phyloP scores from a whole-genome alignment of 2,113 vertebrate genomes.

The Sula dactylatra region DNA sequence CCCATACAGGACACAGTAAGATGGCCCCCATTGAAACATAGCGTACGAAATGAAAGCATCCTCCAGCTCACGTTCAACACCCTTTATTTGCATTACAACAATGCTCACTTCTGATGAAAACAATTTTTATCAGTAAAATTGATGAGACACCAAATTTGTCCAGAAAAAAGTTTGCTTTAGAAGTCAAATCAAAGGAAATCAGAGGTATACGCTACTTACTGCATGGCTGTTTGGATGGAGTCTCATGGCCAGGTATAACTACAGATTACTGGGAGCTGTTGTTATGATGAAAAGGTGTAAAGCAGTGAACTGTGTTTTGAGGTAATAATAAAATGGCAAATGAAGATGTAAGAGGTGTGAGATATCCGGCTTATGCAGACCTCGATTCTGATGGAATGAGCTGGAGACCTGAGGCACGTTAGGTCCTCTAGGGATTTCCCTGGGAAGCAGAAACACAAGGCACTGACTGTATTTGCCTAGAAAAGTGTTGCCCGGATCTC shows the following conservation, averaged over 20 bases:
- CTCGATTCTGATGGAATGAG: neutral
- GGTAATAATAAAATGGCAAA: neutral
- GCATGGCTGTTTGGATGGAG: neutral
- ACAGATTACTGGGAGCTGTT: neutral
- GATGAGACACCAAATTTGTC: neutral
- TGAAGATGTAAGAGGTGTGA: neutral
- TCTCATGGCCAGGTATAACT: neutral
- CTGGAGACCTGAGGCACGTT: neutral
- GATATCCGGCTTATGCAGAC: fast-evolving
- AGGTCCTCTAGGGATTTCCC: neutral
- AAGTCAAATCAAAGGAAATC: neutral
- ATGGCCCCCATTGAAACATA: neutral
- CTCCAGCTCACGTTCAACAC: neutral
- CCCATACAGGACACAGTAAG: neutral
- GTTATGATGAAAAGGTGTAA: neutral
- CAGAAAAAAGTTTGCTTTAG: neutral
- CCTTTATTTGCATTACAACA: neutral
- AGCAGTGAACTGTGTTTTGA: neutral
- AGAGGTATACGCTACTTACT: neutral
- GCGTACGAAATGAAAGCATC: fast-evolving
- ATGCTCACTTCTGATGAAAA: neutral
- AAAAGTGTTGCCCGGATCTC: neutral
- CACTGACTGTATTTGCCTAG: neutral
- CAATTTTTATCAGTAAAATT: neutral
- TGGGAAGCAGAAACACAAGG: neutral